These are phyloP conservation scores for Bombus sylvicola DNA, from an alignment of 1,140 invertebrate species.

Conservation along the genomic window DNA sequence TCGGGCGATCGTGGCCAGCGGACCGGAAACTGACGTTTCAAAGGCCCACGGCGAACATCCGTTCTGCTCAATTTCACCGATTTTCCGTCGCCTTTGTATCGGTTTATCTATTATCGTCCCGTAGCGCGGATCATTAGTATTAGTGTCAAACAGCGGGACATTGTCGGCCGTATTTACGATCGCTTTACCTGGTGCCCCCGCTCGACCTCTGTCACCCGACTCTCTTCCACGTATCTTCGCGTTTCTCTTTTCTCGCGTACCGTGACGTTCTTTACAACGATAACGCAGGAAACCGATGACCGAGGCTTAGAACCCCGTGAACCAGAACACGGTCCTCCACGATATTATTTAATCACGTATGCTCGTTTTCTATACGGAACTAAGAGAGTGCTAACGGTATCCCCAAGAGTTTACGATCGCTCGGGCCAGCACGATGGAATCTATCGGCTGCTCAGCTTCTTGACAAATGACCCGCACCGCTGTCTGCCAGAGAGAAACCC, in stretches of 20 bases:
- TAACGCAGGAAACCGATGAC: constrained; percentile 12
- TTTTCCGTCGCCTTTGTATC: constrained; percentile 73
- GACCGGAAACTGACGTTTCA: constrained; percentile 73
- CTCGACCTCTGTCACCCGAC: neutral
- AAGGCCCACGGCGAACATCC: constrained; percentile 67
- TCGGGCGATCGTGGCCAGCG: constrained; percentile 58
- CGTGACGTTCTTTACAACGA: neutral
- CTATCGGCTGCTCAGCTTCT: constrained; percentile 46
- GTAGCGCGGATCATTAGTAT: constrained; percentile 74
- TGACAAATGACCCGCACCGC: constrained; percentile 66
- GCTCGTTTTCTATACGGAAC: constrained; percentile 36
- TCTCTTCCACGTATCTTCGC: neutral
- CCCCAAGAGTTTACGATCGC: constrained; percentile 60
- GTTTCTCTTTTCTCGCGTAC: neutral
- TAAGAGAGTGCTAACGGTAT: constrained; percentile 65
- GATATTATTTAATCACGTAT: constrained; percentile 53
- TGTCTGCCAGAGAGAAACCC: constrained; percentile 45
- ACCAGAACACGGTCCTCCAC: constrained; percentile 45
- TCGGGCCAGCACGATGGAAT: constrained; percentile 39
- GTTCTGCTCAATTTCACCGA: constrained; percentile 79
- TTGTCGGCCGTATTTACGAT: constrained; percentile 72
- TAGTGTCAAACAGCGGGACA: constrained; percentile 72
- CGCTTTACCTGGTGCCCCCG: constrained; percentile 64
- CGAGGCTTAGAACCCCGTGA: constrained; percentile 31
- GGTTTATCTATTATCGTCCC: constrained; percentile 69